Evolutionary conservation across 2,113 vertebrate species (phyloP).

Genomic region (Grammomys surdaster): DNA sequence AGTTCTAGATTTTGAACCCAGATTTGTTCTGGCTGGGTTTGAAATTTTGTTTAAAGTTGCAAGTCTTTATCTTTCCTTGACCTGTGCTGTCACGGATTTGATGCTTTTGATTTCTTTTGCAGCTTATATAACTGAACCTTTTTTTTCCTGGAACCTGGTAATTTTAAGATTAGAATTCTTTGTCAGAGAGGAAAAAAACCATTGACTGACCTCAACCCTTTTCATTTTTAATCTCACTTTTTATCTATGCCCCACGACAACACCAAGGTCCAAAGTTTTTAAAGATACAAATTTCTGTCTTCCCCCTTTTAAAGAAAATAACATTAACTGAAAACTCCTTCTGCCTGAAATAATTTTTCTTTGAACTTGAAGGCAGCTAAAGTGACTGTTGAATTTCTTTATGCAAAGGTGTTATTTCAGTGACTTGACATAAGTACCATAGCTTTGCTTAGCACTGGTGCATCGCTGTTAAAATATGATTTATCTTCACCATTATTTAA

Average conservation of each 20-base stretch:
- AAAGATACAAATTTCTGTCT: constrained; percentile 57
- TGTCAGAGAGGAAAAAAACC: constrained; percentile 63
- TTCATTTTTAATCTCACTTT: constrained; percentile 68
- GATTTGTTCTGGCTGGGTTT: constrained; percentile 66
- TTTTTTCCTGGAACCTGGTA: constrained; percentile 49
- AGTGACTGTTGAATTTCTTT: constrained; percentile 47
- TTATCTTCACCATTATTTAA: constrained; percentile 50
- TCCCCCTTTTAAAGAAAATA: constrained; percentile 62
- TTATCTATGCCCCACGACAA: constrained; percentile 33
- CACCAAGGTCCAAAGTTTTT: constrained; percentile 64
- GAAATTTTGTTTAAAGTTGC: constrained; percentile 78
- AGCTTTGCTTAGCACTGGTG: background rate
- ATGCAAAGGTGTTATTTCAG: constrained; percentile 50
- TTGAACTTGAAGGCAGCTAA: constrained; percentile 56
- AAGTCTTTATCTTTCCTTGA: constrained; percentile 74
- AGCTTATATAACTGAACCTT: constrained; percentile 66
- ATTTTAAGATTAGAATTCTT: constrained; percentile 78
- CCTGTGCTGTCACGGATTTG: constrained; percentile 60
- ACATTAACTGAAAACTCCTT: constrained; percentile 57
- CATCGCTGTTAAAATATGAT: constrained; percentile 17
- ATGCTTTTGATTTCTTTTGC: constrained; percentile 71
- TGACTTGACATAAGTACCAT: background rate
- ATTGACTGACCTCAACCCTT: constrained; percentile 63
- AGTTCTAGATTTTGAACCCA: constrained; percentile 66
- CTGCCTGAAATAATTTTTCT: constrained; percentile 41